Base-by-base conservation (phyloP, 2,888 invertebrate species). In the Chloroclystis v-ata region DNA sequence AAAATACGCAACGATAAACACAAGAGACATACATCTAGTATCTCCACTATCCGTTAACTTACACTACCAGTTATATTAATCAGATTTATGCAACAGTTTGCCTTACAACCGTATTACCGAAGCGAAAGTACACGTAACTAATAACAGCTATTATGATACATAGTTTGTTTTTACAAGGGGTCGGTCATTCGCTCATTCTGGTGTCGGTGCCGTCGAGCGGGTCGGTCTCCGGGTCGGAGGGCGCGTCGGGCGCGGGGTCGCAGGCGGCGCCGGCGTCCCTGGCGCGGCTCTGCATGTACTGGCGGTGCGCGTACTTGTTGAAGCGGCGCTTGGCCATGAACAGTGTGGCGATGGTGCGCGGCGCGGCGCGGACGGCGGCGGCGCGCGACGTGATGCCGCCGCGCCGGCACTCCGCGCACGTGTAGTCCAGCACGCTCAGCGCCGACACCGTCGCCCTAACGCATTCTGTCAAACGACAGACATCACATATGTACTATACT, bases 301-400 rank as follows among this genome's bases (percentile, higher is more conserved):
- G 86, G 28, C 81, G 77, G 65, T 86, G 86, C 66, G 86, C 86
- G 81, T 87, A 87, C 75, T 86, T 86, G 83, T 87, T 87, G 83
- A 87, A 87, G 55, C 86, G 82, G 1, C 86, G 84, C 78, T 87
- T 87, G 67, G 86, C 86, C 86, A 87, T 87, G 81, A 87, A 87
- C 43, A 87, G 81, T 60, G 86, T 86, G 71, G 86, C 86, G 74
- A 87, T 84, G 63, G 86, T 87, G 49, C 86, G 78, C 65, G 86
- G 86, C 62, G 86, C 86, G 13, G 81, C 75, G 44, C 86, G 82
- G 53, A 79, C 86, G 63, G 86, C 86, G 52, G 86, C 86, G 9
- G 86, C 82, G 62, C 86, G 84, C 49, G 86, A 87, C 64, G 86
- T 82, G 73, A 86, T 86, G 48, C 86, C 87, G 63, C 86, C 83